Conservation (phyloP, 2,888 invertebrate species). For the Paralinhomoeus sp. region DNA sequence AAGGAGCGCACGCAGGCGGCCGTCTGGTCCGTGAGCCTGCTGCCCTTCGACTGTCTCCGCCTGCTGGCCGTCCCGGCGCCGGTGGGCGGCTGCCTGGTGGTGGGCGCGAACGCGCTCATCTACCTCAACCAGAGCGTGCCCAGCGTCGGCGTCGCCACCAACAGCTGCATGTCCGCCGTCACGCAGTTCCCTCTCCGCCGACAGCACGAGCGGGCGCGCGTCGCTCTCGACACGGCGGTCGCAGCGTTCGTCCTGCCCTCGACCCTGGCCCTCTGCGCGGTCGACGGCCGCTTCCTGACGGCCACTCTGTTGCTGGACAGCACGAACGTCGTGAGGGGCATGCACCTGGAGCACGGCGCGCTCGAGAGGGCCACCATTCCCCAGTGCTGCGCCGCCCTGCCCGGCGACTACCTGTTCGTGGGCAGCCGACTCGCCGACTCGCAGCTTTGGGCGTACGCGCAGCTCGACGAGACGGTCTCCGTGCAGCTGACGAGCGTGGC, state of each 20-base stretch:
- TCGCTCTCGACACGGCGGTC: no score
- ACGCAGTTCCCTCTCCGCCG: no score
- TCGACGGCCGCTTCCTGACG: no score
- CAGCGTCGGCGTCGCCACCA: slow-evolving; percentile 10
- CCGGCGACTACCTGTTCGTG: slow-evolving; percentile 75
- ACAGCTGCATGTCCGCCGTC: no score
- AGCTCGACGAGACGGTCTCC: slow-evolving; percentile 39
- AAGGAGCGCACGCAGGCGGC: slow-evolving; percentile 56
- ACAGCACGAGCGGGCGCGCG: no score
- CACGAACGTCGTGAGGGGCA: no score
- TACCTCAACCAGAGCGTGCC: slow-evolving; percentile 66
- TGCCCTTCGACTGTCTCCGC: slow-evolving; percentile 65
- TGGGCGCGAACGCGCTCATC: slow-evolving; percentile 76
- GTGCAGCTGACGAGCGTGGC: no score
- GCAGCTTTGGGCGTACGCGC: slow-evolving; percentile 61
- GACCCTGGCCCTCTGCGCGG: no score
- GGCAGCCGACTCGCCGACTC: slow-evolving; percentile 92
- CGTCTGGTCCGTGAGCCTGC: slow-evolving; percentile 77
- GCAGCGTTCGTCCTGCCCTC: no score
- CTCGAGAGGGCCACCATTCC: no score
- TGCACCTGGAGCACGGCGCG: no score
- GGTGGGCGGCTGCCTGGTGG: slow-evolving; percentile 57
- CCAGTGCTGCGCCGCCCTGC: slow-evolving; percentile 44
- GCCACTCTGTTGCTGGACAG: no score
- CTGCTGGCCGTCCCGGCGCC: slow-evolving; percentile 18